phyloP scores from a whole-genome alignment of 1,140 invertebrate species.

The Cotesia typhae region DNA sequence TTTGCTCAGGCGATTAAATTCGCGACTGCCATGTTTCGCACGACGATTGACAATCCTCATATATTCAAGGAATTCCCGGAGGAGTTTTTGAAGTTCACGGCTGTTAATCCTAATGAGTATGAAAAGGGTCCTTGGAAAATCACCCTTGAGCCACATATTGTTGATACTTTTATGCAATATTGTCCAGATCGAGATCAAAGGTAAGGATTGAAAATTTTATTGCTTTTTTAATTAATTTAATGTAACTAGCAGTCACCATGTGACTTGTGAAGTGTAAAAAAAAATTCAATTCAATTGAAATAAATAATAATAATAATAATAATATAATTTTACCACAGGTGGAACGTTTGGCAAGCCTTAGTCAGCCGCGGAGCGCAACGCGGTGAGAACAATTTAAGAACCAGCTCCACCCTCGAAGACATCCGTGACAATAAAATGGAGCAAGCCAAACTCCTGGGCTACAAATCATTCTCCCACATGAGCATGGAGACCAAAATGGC shows the following conservation, averaged over 20 bases:
- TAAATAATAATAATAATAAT: too few species aligned
- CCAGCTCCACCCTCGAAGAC: constrained; percentile 77
- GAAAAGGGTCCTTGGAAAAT: constrained; percentile 82
- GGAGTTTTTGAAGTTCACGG: constrained; percentile 74
- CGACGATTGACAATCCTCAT: constrained; percentile 73
- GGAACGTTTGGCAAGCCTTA: constrained; percentile 84
- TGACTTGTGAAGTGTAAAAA: too few species aligned
- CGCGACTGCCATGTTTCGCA: constrained; percentile 72
- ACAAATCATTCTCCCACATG: constrained; percentile 81
- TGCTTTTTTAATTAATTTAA: too few species aligned
- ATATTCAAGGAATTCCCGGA: constrained; percentile 79
- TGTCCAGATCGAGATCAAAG: constrained; percentile 75
- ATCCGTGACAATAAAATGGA: constrained; percentile 75
- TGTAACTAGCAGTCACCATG: too few species aligned
- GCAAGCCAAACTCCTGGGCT: constrained; percentile 82
- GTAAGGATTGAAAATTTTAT: too few species aligned
- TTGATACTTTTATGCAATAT: constrained; percentile 77
- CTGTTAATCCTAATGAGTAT: constrained; percentile 69
- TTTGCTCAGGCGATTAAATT: constrained; percentile 73
- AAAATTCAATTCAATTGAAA: too few species aligned
- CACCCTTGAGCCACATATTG: constrained; percentile 76
- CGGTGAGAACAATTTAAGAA: constrained; percentile 73
- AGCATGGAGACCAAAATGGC: constrained; percentile 97
- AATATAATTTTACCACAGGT: constrained; percentile 65
- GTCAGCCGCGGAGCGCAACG: constrained; percentile 75